Base-by-base conservation (phyloP, 1,140 invertebrate species). In the Aradophagus sp. region DNA sequence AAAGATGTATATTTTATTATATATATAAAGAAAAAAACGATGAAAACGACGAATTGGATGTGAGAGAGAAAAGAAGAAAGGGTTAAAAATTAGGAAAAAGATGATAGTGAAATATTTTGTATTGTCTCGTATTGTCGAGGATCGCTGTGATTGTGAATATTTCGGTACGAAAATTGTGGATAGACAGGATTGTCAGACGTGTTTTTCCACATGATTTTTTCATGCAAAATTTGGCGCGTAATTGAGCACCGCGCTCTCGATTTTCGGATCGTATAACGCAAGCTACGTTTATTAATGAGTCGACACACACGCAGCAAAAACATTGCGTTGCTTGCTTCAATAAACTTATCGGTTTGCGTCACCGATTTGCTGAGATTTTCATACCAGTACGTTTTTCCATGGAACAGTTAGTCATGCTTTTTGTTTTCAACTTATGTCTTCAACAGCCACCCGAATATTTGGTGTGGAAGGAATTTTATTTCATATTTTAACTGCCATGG, bases 1-100 rank as follows among this genome's bases (percentile, higher is more conserved):
- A 26, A 50, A 48, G 34, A 66, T 66, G 44, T 66, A 66, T 44
- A 48, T 55, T 65, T 55, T 42, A 42, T 62, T 52, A 23, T 8
- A 23, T 5, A 23, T 5, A 23, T 23, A 23, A 23, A n/a, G 34
- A 36, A 23, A 19, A 47, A 17, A 20, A 34, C n/a, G 12, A 29
- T 31, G 36, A 13, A 26, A 0, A 1, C 10, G 10, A 41, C 6
- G n/a, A 36, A 58, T 47, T 45, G 13, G 55, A 15, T 38, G n/a
- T 59, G 23, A 45, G 29, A 27, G 8, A 5, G 0, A 31, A 56
- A 27, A 12, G n/a, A n/a, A n/a, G n/a, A n/a, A n/a, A n/a, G n/a
- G n/a, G n/a, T n/a, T n/a, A 23, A 23, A 23, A 23, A 23, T 23
- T 23, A 5, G 20, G 4, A 23, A 23, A 36, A 47, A 47, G 3